Percentiles rank a stretch among this genome's conserved stretches.
Evolutionary conservation across 2,888 invertebrate genomes (phyloP).

Genomic region (Malthinus seriepunctatus): DNA sequence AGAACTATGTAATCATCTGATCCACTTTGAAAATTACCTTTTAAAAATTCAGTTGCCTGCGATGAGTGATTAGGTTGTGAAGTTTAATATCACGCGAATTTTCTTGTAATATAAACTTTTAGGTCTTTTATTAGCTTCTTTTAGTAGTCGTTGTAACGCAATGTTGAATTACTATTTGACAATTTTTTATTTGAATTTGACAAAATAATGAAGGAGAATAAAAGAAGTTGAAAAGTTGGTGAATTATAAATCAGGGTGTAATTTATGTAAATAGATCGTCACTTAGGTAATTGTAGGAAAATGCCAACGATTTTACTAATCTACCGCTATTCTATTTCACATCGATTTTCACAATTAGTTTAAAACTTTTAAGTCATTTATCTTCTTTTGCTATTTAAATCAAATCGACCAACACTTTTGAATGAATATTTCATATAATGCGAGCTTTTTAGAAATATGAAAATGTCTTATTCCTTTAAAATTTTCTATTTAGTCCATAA

Average conservation of each 20-base stretch:
- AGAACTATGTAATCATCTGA: constrained; percentile 17
- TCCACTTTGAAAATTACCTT: constrained; percentile 19
- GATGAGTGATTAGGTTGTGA: constrained; percentile 21
- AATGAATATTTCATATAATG: background rate
- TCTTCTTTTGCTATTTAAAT: background rate
- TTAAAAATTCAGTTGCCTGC: constrained; percentile 19
- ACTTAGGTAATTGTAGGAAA: constrained; percentile 32
- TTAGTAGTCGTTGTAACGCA: too few relatives aligned
- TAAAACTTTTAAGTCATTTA: background rate
- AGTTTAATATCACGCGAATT: constrained; percentile 16
- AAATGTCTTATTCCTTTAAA: background rate
- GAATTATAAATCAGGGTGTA: constrained; percentile 27
- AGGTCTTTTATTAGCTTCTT: too few relatives aligned
- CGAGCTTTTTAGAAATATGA: too few relatives aligned
- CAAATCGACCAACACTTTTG: background rate
- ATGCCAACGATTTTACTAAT: constrained; percentile 6
- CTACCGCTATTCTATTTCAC: background rate
- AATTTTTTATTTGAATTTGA: background rate
- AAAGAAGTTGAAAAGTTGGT: constrained; percentile 9
- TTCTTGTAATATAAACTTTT: background rate
- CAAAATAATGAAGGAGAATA: too few relatives aligned
- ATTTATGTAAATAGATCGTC: constrained; percentile 32
- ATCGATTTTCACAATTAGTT: background rate
- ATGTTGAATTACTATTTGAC: too few relatives aligned
- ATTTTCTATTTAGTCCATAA: background rate